These are phyloP conservation scores for Fragum whitleyi DNA, from an alignment of 2,888 invertebrate species.

Conservation along the genomic window DNA sequence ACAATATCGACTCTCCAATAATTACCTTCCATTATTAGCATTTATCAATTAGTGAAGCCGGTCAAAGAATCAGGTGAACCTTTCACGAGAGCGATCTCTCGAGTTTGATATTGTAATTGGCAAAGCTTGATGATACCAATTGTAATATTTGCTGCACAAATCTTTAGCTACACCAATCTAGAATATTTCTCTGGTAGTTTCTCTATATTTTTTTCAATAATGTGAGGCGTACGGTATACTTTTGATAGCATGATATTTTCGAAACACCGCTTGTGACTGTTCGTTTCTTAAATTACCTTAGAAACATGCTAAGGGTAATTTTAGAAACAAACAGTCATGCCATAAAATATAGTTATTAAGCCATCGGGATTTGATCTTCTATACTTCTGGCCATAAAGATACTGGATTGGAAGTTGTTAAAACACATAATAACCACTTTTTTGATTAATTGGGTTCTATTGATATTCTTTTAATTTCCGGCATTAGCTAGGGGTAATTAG, in stretches of 20 bases:
- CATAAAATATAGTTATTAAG: neutral
- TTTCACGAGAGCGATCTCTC: neutral
- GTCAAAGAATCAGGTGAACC: neutral
- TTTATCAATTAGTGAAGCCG: neutral
- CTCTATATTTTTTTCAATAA: too few relatives aligned
- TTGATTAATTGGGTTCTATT: slow-evolving; percentile 62
- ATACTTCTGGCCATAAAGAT: slow-evolving; percentile 5
- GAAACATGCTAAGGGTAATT: neutral
- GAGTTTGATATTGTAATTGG: too few relatives aligned
- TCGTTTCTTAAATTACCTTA: too few relatives aligned
- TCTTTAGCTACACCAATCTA: too few relatives aligned
- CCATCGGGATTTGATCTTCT: slow-evolving; percentile 6
- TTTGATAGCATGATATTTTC: too few relatives aligned
- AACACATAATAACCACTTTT: slow-evolving; percentile 51
- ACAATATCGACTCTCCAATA: neutral
- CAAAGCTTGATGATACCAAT: too few relatives aligned
- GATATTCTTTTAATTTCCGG: slow-evolving; percentile 63
- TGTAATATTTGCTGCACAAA: too few relatives aligned
- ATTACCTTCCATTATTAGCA: neutral
- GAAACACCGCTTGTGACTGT: too few relatives aligned
- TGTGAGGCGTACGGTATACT: too few relatives aligned
- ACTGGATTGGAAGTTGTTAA: slow-evolving; percentile 40
- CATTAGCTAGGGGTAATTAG: neutral
- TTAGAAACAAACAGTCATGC: neutral
- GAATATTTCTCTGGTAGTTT: too few relatives aligned